A percentile compares a stretch with the other conserved stretches of the same genome.
These are phyloP conservation scores for Ginglymostoma cirratum DNA, from an alignment of 2,113 vertebrate genomes.

Conservation along the genomic window DNA sequence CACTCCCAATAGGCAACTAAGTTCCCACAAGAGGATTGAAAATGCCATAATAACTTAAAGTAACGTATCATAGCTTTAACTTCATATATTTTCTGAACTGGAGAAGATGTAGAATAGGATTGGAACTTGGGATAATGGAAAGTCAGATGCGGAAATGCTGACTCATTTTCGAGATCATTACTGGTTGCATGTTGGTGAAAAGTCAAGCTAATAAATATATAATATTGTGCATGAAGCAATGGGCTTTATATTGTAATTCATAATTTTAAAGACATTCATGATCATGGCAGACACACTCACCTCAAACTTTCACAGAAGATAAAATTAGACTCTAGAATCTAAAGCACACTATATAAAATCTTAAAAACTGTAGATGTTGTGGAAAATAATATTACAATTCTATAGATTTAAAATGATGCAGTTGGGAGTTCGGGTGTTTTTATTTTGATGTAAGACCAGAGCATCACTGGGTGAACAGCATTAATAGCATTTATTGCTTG, in stretches of 20 bases:
- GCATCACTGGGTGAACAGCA: too few species aligned
- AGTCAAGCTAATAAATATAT: constrained; percentile 5
- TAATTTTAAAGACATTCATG: neutral
- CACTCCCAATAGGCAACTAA: neutral
- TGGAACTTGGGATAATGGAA: neutral
- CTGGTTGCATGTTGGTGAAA: neutral
- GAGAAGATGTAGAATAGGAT: neutral
- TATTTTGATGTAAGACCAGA: too few species aligned
- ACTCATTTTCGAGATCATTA: neutral
- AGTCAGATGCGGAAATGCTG: neutral
- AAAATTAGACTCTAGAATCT: neutral
- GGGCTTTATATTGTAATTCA: neutral
- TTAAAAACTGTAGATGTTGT: neutral
- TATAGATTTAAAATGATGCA: neutral
- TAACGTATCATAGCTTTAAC: neutral
- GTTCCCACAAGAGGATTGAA: neutral
- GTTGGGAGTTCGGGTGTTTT: neutral
- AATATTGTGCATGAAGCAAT: neutral
- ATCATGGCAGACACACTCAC: too few species aligned
- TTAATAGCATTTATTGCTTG: too few species aligned
- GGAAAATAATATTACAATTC: neutral
- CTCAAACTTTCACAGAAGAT: neutral
- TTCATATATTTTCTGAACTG: neutral
- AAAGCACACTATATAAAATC: neutral
- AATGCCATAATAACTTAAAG: neutral